Evolutionary conservation across 2,797 vertebrate species (phyloP), one percentile per base, ranked within the genome.

Genomic region (Galaxias olidus): DNA sequence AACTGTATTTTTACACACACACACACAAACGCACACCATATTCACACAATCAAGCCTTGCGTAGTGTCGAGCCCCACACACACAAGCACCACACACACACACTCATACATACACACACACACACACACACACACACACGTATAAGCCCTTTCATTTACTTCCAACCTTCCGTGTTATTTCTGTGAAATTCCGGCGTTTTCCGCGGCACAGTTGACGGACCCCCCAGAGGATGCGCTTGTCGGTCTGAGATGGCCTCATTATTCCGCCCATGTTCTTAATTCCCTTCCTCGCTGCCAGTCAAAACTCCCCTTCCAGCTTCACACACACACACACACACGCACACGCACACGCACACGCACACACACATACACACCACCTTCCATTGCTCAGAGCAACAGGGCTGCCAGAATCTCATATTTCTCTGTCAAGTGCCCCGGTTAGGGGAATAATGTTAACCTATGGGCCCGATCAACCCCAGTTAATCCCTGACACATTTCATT

Each of bases 211-310:
- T 61, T 60, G 54, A 63, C 45, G 73, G 11, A 45, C 67, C 55
- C 71, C 78, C 78, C 44, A 2, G 47, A 61, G 69, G 68, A 73
- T 30, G 57, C 66, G 73, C 71, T 76, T 75, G 67, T 81, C 82
- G 68, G 66, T 73, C 69, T 71, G 59, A 57, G 47, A 62, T 17
- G 40, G 47, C 40, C 60, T 50, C 60, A 61, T 42, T 61, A 69
- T 59, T 69, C 59, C 49, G 50, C 63, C 62, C 45, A 70, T 82
- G 76, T 80, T 72, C 82, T 76, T 80, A 81, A 84, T 87, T 65
- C 73, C 75, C 73, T 69, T 76, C 72, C 75, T 62, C 62, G 71
- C 56, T 8, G 71, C 66, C 59, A 78, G 61, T 72, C 74, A 60
- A 62, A 6, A 30, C 30, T 6, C 6, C 30, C 30, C 30, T n/a